Evolutionary conservation across 2,888 invertebrate genomes (phyloP).

Genomic region (Trichopoda pennipes): DNA sequence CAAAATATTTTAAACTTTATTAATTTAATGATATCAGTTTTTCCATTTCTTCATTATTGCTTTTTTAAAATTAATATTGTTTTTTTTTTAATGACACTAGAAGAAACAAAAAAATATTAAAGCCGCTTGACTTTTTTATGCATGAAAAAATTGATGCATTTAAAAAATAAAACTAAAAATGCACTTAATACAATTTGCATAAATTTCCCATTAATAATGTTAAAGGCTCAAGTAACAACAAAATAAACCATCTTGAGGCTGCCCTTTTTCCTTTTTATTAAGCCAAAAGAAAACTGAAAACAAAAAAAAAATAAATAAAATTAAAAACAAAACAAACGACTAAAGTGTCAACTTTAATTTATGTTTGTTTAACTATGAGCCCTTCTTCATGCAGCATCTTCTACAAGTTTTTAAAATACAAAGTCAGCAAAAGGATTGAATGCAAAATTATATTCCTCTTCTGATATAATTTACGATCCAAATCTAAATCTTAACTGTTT

Average conservation of each 20-base stretch:
- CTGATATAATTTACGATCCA: slow-evolving; percentile 64
- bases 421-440: slow-evolving; percentile 59
- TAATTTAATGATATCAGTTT: slow-evolving; percentile 64
- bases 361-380: slow-evolving; percentile 81
- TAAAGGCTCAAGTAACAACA: slow-evolving; percentile 64
- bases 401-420: slow-evolving; percentile 30
- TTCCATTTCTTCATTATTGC: slow-evolving; percentile 41
- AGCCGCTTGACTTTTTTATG: slow-evolving; percentile 28
- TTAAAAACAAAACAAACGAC: slow-evolving; percentile 55
- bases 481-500: slow-evolving; percentile 51
- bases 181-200: slow-evolving; percentile 71
- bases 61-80: slow-evolving; percentile 52
- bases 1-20: slow-evolving; percentile 41
- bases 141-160: slow-evolving; percentile 45
- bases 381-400: slow-evolving; percentile 73
- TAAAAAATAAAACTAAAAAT: slow-evolving; percentile 46
- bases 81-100: slow-evolving; percentile 47
- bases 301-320: slow-evolving; percentile 5
- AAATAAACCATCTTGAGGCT: slow-evolving; percentile 74
- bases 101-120: not conserved
- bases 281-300: slow-evolving; percentile 38
- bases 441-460: slow-evolving; percentile 65
- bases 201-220: slow-evolving; percentile 74
- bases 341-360: slow-evolving; percentile 81
- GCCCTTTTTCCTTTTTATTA: slow-evolving; percentile 66